Evolutionary conservation across 2,113 vertebrate species (phyloP).

Genomic region (Strix uralensis): DNA sequence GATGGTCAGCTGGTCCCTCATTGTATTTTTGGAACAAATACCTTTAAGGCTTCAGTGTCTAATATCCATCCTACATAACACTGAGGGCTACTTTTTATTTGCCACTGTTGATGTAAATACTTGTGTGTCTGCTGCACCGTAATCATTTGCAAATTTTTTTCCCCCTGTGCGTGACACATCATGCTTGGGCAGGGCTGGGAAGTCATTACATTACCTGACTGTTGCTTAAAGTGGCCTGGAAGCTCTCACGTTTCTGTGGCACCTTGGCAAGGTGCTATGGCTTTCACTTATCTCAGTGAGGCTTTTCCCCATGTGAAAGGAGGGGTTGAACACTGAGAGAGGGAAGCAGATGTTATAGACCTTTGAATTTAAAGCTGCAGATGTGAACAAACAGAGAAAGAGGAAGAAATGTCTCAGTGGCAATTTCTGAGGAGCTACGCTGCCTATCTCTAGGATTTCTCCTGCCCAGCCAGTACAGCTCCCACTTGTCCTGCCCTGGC

Average conservation of each 20-base stretch:
- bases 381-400: not conserved
- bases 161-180: not conserved
- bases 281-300: not conserved
- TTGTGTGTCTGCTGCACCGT: fast-evolving
- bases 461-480: not conserved
- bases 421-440: not conserved
- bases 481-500: not conserved
- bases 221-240: not conserved
- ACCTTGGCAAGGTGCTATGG: not conserved
- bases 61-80: not conserved
- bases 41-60: not conserved
- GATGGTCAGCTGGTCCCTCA: not conserved
- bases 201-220: not conserved
- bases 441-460: not conserved
- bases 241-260: not conserved
- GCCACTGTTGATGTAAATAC: not conserved
- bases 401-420: not conserved
- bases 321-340: not conserved
- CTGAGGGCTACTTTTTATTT: not conserved
- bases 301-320: not conserved
- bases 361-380: not conserved
- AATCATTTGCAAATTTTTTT: not conserved
- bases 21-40: not conserved
- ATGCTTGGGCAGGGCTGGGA: not conserved
- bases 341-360: not conserved